Evolutionary conservation across 2,888 invertebrate species (phyloP).

Genomic region (Globia sparganii): DNA sequence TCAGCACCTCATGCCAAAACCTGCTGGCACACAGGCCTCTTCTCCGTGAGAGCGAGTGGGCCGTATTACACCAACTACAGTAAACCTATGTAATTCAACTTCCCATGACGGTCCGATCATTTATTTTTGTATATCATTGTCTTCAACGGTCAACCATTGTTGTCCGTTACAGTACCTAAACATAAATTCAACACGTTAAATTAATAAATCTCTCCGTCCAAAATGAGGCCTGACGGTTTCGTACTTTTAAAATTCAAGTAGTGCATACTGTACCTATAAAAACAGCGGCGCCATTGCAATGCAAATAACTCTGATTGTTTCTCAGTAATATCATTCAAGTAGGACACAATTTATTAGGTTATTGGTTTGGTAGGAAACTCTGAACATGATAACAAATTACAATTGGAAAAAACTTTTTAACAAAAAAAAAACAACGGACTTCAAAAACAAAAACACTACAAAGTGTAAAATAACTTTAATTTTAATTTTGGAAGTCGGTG

Average conservation of each 20-base stretch:
- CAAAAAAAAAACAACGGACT: no score
- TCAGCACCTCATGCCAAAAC: neutral
- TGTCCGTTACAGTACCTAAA: constrained; percentile 1
- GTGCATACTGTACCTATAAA: constrained; percentile 51
- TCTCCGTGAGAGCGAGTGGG: neutral
- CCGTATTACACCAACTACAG: neutral
- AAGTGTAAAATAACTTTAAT: no score
- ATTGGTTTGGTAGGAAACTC: constrained; percentile 32
- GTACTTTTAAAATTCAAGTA: constrained; percentile 61
- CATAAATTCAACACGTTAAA: constrained; percentile 26
- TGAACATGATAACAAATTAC: neutral
- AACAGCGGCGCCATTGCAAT: constrained; percentile 57
- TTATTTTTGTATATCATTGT: neutral
- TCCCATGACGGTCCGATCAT: neutral
- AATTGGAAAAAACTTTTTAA: no score
- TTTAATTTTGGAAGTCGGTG: no score
- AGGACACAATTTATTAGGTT: constrained; percentile 57
- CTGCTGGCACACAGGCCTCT: no score
- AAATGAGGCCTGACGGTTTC: constrained; percentile 33
- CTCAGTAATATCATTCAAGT: constrained; percentile 55
- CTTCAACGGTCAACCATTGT: neutral
- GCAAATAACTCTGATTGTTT: constrained; percentile 65
- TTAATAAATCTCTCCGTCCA: constrained; percentile 43
- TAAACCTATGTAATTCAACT: neutral
- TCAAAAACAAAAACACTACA: no score